Conservation (phyloP, 1,140 invertebrate species). For the Drosophila chauvacae region DNA sequence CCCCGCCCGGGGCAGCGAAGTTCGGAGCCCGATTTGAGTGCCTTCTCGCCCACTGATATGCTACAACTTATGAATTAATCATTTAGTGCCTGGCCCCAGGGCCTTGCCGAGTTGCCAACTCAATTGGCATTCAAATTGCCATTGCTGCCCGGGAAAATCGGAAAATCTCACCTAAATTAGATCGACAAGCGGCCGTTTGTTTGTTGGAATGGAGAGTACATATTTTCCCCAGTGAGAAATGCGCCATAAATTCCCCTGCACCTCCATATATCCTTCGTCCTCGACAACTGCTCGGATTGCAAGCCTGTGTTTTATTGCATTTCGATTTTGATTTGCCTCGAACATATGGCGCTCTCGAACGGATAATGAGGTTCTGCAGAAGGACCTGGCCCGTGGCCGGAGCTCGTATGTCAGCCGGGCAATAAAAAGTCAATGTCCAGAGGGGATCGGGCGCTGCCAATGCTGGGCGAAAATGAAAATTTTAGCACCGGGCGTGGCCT, state of each 20-base stretch:
- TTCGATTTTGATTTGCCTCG: constrained; percentile 68
- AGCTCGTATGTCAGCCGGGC: constrained; percentile 54
- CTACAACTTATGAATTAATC: constrained; percentile 34
- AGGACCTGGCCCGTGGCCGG: constrained; percentile 9
- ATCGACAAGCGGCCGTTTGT: constrained; percentile 6
- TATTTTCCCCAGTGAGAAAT: neutral
- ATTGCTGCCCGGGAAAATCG: neutral
- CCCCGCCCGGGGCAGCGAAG: constrained; percentile 14
- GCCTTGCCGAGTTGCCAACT: constrained; percentile 13
- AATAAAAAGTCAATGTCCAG: constrained; percentile 61
- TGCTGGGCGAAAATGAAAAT: constrained; percentile 61
- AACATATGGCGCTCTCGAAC: constrained; percentile 45
- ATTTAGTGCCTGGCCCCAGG: constrained; percentile 22
- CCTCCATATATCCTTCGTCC: constrained; percentile 27
- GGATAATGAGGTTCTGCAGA: constrained; percentile 54
- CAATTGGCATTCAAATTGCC: constrained; percentile 20
- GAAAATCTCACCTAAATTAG: constrained; percentile 9
- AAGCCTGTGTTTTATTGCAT: constrained; percentile 68
- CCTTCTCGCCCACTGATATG: constrained; percentile 6
- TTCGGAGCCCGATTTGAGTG: constrained; percentile 2
- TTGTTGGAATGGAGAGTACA: constrained; percentile 5
- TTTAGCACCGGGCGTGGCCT: constrained; percentile 27
- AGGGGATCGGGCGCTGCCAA: constrained; percentile 34
- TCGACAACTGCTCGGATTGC: constrained; percentile 39
- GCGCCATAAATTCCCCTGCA: constrained; percentile 37